These are phyloP conservation scores for Decapterus maruadsi DNA, from an alignment of 2,797 vertebrate species.

Conservation along the genomic window DNA sequence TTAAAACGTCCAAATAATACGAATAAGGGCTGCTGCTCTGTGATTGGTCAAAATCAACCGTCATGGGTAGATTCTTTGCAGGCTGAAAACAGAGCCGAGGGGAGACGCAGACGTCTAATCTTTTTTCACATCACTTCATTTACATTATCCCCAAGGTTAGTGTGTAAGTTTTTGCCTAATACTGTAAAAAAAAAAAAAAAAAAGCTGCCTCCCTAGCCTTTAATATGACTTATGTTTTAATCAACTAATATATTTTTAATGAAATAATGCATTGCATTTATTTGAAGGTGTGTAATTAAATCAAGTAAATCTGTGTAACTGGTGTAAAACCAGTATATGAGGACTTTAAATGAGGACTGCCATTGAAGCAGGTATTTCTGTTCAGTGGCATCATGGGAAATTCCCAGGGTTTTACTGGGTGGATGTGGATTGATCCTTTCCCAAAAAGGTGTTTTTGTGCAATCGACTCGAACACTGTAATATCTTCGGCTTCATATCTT, in stretches of 20 bases:
- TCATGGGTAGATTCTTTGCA: too few species aligned
- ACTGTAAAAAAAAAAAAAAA: too few species aligned
- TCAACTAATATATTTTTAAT: background rate
- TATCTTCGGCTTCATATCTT: background rate
- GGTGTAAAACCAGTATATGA: background rate
- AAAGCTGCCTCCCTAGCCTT: too few species aligned
- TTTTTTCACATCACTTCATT: too few species aligned
- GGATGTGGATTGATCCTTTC: slow-evolving; percentile 18
- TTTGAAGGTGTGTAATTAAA: background rate
- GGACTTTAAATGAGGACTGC: background rate
- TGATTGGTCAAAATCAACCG: too few species aligned
- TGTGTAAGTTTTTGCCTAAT: too few species aligned
- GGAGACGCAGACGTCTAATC: too few species aligned
- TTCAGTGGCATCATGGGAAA: slow-evolving; percentile 41
- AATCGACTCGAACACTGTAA: background rate
- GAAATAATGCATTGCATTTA: background rate
- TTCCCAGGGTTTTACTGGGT: slow-evolving; percentile 19
- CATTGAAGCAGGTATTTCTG: slow-evolving; percentile 24
- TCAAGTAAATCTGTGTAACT: background rate
- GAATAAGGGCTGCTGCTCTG: too few species aligned
- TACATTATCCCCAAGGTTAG: too few species aligned
- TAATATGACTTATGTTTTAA: background rate
- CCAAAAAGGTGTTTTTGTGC: slow-evolving; percentile 17
- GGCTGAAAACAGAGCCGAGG: too few species aligned
- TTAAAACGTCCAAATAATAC: too few species aligned